phyloP scores from a whole-genome alignment of 30 jellyfish, hydroid and myxozoan genomes.

The Aurelia sp. region DNA sequence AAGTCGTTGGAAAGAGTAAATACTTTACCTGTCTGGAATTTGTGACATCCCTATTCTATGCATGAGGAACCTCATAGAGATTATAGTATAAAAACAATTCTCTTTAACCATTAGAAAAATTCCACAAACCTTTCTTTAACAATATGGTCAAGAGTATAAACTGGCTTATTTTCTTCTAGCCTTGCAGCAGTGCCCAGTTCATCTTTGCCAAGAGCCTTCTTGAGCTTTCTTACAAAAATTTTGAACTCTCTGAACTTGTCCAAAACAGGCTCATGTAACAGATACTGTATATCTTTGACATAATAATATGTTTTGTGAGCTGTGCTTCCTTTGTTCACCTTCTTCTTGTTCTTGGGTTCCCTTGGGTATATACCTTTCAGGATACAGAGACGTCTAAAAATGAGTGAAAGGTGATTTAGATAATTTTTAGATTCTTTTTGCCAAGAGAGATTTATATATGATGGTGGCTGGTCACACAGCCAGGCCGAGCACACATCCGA shows the following conservation, averaged over 20 bases:
- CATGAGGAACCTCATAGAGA: too few relatives aligned
- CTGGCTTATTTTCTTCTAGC: slow-evolving; percentile 94
- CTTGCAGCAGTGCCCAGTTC: slow-evolving; percentile 85
- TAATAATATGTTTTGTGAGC: slow-evolving; percentile 87
- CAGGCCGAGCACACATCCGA: too few relatives aligned
- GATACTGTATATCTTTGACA: slow-evolving; percentile 92
- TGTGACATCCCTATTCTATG: too few relatives aligned
- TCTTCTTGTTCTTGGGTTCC: slow-evolving; percentile 95
- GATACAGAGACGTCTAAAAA: slow-evolving; percentile 95
- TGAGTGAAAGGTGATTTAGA: too few relatives aligned
- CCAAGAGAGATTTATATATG: too few relatives aligned
- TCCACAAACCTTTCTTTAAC: slow-evolving; percentile 93
- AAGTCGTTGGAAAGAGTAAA: too few relatives aligned
- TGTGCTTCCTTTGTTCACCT: slow-evolving; percentile 96
- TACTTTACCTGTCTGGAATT: too few relatives aligned
- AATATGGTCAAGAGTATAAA: slow-evolving; percentile 90
- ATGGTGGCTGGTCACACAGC: too few relatives aligned
- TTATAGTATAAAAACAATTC: too few relatives aligned
- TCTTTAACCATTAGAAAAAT: too few relatives aligned
- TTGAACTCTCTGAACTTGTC: slow-evolving; percentile 91
- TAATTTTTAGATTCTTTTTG: too few relatives aligned
- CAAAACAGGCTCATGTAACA: slow-evolving; percentile 98
- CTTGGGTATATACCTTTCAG: slow-evolving; percentile 98
- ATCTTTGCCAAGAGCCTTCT: slow-evolving; percentile 93
- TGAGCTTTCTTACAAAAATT: slow-evolving; percentile 81